These are phyloP conservation scores for Carapus acus DNA, from an alignment of 2,797 vertebrate genomes.

Conservation along the genomic window DNA sequence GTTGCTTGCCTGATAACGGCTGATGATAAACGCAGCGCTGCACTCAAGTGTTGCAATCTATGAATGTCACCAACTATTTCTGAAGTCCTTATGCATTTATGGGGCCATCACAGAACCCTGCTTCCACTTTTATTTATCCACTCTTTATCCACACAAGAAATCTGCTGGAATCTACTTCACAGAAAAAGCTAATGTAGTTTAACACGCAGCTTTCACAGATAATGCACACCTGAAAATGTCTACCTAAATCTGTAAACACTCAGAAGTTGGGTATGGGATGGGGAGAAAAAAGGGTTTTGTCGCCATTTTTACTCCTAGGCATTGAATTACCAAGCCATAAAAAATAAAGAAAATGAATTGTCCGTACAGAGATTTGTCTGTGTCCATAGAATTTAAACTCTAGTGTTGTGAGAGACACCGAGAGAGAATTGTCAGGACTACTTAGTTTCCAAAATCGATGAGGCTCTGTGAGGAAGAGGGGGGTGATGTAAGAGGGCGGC, in stretches of 20 bases:
- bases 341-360: constrained; percentile 11
- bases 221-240: constrained; percentile 36
- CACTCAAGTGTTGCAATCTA: not conserved
- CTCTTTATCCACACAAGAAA: constrained; percentile 26
- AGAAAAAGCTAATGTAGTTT: constrained; percentile 29
- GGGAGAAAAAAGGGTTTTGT: constrained; percentile 31
- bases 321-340: constrained; percentile 35
- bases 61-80: not conserved
- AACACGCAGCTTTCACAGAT: constrained; percentile 37
- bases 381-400: constrained; percentile 38
- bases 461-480: constrained; percentile 19
- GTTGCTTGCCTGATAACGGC: too few species aligned
- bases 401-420: constrained; percentile 43
- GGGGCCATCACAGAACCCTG: constrained; percentile 10
- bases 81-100: constrained; percentile 1
- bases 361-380: constrained; percentile 41
- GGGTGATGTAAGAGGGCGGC: too few species aligned
- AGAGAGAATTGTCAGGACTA: constrained; percentile 47
- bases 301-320: constrained; percentile 40
- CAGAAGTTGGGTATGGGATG: constrained; percentile 34
- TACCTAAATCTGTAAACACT: constrained; percentile 54
- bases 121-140: constrained; percentile 16
- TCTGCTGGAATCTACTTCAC: constrained; percentile 26
- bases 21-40: constrained; percentile 45
- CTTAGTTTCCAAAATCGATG: constrained; percentile 55